Base-by-base conservation (phyloP, 2,797 vertebrate species). In the Lycodopsis pacificus region DNA sequence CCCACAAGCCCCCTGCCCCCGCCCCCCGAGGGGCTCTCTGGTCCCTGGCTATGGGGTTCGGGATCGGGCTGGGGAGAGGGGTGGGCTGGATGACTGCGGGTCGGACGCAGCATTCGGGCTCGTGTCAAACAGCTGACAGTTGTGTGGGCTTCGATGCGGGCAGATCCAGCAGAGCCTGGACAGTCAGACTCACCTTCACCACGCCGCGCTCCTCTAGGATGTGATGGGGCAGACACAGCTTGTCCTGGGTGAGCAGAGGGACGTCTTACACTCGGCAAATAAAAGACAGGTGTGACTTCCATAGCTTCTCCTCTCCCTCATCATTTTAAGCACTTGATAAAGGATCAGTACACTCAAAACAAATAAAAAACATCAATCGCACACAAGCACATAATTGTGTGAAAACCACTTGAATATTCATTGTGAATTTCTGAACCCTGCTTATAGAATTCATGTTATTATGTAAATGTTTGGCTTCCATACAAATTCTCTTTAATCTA, bases 141-240 rank as follows among this genome's bases (percentile, higher is more conserved):
- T 97, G 97, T 8, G 96, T 94, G 25, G 96, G 91, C 92, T 96
- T 98, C 22, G 92, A 90, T 0, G 95, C 48, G 4, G 98, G 96
- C 86, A 99, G 92, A 69, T 99, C 98, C 84, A 99, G 95, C 77
- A 99, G 95, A 70, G 98, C 97, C 92, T 99, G 98, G 73, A 99
- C 97, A 0, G 98, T 99, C 69, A 96, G 86, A 9, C 98, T 96
- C 72, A 99, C 98, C 93, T 96, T 99, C 78, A 99, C 97, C 82
- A 99, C 94, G 17, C 98, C 98, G 48, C 97, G 95, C 89, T 99
- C 98, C 86, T 99, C 98, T 77, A 99, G 94, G 91, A 99, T 99
- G 89, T 99, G 98, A 87, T 99, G 98, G 62, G 98, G 98, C 91
- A 99, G 95, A 91, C 98, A 99, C 61, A 99, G 95, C 92, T 97